phyloP scores from a whole-genome alignment of 1,140 invertebrate species.

The Drosophila jambulina region DNA sequence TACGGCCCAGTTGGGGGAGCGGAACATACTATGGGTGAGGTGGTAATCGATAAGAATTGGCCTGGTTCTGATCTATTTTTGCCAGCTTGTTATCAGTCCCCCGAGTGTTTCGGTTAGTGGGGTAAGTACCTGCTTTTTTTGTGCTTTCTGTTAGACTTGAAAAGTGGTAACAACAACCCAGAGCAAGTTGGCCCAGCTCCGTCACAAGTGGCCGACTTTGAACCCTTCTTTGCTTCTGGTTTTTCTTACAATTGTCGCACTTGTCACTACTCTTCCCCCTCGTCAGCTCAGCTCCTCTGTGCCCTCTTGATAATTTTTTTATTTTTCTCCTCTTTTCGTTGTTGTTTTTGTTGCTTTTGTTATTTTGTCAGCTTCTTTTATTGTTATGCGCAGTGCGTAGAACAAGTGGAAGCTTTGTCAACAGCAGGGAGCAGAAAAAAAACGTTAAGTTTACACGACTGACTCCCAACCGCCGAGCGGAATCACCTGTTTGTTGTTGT shows the following conservation, averaged over 20 bases:
- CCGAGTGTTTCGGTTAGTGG: slow-evolving; percentile 23
- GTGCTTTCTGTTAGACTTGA: not conserved
- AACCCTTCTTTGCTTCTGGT: slow-evolving; percentile 47
- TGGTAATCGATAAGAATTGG: slow-evolving; percentile 47
- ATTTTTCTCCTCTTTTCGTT: slow-evolving; percentile 15
- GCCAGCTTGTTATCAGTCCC: slow-evolving; percentile 13
- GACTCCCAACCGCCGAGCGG: slow-evolving; percentile 56
- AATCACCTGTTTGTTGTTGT: slow-evolving; percentile 70
- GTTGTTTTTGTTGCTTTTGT: slow-evolving; percentile 20
- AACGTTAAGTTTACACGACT: slow-evolving; percentile 80
- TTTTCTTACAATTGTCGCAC: slow-evolving; percentile 76
- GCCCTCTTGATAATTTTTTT: slow-evolving; percentile 4
- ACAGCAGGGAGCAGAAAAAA: slow-evolving; percentile 54
- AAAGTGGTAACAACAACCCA: slow-evolving; percentile 12
- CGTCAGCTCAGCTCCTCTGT: slow-evolving; percentile 3
- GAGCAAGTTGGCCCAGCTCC: slow-evolving; percentile 30
- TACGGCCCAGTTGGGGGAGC: not conserved
- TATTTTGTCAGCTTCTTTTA: slow-evolving; percentile 67
- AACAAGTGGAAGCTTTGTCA: slow-evolving; percentile 84
- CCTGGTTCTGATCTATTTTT: slow-evolving; percentile 15
- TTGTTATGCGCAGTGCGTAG: slow-evolving; percentile 80
- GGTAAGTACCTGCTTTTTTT: slow-evolving; percentile 32
- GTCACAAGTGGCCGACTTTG: slow-evolving; percentile 46
- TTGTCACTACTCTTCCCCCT: slow-evolving; percentile 54
- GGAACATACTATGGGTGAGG: not conserved